phyloP scores from a whole-genome alignment of 1,140 invertebrate genomes.

The Vollenhovia emeryi region DNA sequence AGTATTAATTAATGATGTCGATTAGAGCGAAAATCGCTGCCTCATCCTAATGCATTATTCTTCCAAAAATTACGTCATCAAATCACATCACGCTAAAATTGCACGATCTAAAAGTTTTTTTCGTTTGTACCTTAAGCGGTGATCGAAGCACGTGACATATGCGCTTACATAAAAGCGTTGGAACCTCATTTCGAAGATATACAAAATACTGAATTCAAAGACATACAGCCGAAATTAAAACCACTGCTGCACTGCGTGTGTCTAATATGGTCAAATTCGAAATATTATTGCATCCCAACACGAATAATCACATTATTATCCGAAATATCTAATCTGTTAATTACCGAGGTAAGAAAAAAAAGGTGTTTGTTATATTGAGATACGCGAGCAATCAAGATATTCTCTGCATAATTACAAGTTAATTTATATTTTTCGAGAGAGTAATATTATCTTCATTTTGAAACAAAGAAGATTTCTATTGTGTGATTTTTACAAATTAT shows the following conservation, averaged over 20 bases:
- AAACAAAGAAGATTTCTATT: not conserved
- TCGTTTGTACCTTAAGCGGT: constrained; percentile 77
- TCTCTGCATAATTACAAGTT: not conserved
- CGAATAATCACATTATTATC: constrained; percentile 90
- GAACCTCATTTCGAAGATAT: constrained; percentile 89
- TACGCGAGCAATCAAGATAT: not conserved
- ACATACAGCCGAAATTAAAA: constrained; percentile 87
- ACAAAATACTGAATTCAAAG: constrained; percentile 89
- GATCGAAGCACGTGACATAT: constrained; percentile 89
- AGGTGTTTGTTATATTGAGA: constrained; percentile 32
- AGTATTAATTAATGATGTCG: constrained; percentile 6
- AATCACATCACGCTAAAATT: not conserved
- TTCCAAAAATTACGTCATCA: not conserved
- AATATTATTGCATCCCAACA: constrained; percentile 92
- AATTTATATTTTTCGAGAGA: not conserved
- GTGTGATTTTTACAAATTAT: not conserved
- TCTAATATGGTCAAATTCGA: constrained; percentile 93
- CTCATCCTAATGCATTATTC: not conserved
- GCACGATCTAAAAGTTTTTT: not conserved
- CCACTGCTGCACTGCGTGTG: constrained; percentile 91
- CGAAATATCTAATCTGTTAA: constrained; percentile 92
- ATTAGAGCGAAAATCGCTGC: not conserved
- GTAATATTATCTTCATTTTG: not conserved
- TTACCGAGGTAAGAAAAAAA: constrained; percentile 85
- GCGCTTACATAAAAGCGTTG: constrained; percentile 88